Base-by-base conservation (phyloP, 2,797 vertebrate species). In the Eurystomus glaucurus region DNA sequence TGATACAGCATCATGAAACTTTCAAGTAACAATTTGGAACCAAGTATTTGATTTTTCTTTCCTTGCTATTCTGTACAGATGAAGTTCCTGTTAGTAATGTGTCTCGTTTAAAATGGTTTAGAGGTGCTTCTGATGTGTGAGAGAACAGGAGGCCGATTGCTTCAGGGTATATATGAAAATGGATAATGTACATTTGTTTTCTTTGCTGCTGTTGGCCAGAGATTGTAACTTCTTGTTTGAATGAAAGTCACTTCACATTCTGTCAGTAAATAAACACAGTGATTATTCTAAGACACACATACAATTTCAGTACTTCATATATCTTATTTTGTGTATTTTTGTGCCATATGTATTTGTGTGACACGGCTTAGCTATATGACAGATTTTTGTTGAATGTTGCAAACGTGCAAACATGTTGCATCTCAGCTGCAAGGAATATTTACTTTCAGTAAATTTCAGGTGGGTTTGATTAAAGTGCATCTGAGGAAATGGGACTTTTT, bases 351-450 rank as follows among this genome's bases (percentile, higher is more conserved):
- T 17, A 14, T 83, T 77, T 81, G 12, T 69, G n/a, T 74, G 62
- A 68, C 5, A 8, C 65, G 46, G 31, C 68, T 91, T 71, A 93
- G 57, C 55, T 87, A 2, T 69, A 39, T 13, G 7, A 46, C 25
- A 60, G 66, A 60, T 79, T 82, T 95, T 91, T 93, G 43, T 74
- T 90, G 51, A 94, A 70, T 89, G 62, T 89, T 89, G 85, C 41
- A 43, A 43, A 35, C 35, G 8, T 35, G 35, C 62, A 74, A 48
- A 64, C 35, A 74, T 70, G 70, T 54, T 88, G 28, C 26, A 76
- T 92, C 66, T 83, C 50, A 88, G 66, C 31, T 50, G 14, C 83
- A 65, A 90, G 46, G 46, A 76, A 68, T 85, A 26, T 58, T 51
- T 66, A 16, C 87, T 95, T 95, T 78, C 60, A 35, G 70, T 84